phyloP scores from a whole-genome alignment of 2,888 invertebrate genomes.

The Baronia brevicornis region DNA sequence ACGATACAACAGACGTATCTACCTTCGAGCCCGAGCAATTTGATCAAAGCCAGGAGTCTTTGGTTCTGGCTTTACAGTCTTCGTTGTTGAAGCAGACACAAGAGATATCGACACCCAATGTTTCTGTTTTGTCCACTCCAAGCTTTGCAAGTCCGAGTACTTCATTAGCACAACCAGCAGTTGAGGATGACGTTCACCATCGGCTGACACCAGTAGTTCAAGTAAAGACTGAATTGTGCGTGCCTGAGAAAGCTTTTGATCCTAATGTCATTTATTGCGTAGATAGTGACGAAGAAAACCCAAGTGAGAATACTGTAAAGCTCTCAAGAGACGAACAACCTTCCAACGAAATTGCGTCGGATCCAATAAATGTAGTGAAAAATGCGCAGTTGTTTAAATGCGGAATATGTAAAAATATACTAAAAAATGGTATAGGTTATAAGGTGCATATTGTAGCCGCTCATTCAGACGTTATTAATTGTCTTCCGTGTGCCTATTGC shows the following conservation, averaged over 20 bases:
- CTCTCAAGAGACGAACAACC: constrained; percentile 30
- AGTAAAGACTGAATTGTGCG: constrained; percentile 25
- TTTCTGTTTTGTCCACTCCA: constrained; percentile 2
- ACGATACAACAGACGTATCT: background rate
- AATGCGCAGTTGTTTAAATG: constrained; percentile 33
- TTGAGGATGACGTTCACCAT: constrained; percentile 1
- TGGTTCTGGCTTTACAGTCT: constrained; percentile 3
- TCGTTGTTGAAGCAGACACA: background rate
- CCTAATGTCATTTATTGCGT: constrained; percentile 36
- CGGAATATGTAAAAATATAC: constrained; percentile 29
- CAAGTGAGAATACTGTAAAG: constrained; percentile 27
- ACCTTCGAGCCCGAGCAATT: background rate
- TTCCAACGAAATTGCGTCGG: background rate
- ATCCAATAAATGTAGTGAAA: constrained; percentile 7
- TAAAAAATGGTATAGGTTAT: constrained; percentile 27
- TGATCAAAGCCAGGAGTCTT: background rate
- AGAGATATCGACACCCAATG: background rate
- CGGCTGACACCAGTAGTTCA: constrained; percentile 29
- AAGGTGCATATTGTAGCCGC: constrained; percentile 33
- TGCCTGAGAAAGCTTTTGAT: constrained; percentile 16
- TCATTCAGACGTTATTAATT: constrained; percentile 15
- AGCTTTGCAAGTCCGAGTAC: background rate
- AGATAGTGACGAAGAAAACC: constrained; percentile 59
- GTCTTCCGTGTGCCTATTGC: constrained; percentile 28
- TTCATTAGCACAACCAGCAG: background rate